Evolutionary conservation across 2,797 vertebrate genomes (phyloP).

Genomic region (Takifugu rubripes): DNA sequence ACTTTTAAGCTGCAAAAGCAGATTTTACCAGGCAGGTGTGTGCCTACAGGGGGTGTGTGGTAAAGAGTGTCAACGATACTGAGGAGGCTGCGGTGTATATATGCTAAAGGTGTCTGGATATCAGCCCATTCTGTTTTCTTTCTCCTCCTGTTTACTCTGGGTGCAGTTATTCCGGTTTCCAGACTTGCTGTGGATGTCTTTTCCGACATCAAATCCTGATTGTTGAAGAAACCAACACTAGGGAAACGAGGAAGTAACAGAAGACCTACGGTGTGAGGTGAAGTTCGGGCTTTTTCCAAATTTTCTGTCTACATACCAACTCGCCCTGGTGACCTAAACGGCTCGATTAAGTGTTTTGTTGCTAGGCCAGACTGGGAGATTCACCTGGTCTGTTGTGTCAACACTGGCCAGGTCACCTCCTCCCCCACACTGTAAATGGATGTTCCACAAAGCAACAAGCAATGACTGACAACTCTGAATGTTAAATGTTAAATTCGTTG

Average conservation of each 20-base stretch:
- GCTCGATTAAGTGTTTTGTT: too few relatives aligned
- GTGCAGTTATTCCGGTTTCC: constrained; percentile 63
- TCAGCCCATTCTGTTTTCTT: constrained; percentile 29
- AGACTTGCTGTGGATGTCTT: constrained; percentile 34
- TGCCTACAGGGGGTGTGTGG: constrained; percentile 12
- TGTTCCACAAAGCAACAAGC: too few relatives aligned
- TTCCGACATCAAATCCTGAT: constrained; percentile 20
- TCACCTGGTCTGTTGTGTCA: too few relatives aligned
- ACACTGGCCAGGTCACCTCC: too few relatives aligned
- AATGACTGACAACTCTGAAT: too few relatives aligned
- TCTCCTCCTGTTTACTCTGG: constrained; percentile 56
- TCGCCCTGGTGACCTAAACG: too few relatives aligned
- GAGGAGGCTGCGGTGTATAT: constrained; percentile 45
- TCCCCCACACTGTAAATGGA: too few relatives aligned
- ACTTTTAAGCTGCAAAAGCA: too few relatives aligned
- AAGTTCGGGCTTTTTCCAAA: background rate
- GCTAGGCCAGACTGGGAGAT: too few relatives aligned
- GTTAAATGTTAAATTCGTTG: too few relatives aligned
- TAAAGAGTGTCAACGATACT: constrained; percentile 44
- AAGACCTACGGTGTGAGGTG: constrained; percentile 4
- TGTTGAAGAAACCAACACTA: constrained; percentile 9
- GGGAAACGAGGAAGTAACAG: constrained; percentile 25
- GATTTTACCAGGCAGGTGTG: background rate
- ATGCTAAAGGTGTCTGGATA: constrained; percentile 56
- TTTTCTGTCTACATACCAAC: too few relatives aligned